phyloP scores from a whole-genome alignment of 2,888 invertebrate genomes.

The Nomada lathburiana region DNA sequence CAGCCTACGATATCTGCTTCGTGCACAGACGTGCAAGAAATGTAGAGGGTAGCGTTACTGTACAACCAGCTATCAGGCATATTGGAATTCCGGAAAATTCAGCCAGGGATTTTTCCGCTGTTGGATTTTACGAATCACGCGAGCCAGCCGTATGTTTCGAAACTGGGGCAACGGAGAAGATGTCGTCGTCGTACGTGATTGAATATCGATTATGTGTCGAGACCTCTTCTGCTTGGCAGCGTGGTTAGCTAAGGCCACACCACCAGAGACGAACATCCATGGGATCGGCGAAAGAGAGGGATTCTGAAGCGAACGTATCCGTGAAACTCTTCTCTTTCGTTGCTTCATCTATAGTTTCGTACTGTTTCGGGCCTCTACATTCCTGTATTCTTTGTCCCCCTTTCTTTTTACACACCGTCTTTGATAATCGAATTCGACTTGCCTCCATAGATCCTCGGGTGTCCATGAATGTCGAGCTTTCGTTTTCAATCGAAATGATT shows the following conservation, averaged over 20 bases:
- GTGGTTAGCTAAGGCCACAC: constrained; percentile 57
- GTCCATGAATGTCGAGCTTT: too few species aligned
- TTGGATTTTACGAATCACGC: constrained; percentile 35
- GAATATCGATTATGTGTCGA: constrained; percentile 78
- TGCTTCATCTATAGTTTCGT: too few species aligned
- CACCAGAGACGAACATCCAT: constrained; percentile 32
- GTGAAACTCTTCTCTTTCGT: constrained; percentile 26
- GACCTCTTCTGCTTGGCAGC: constrained; percentile 50
- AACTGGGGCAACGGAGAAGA: constrained; percentile 67
- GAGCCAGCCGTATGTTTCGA: constrained; percentile 54
- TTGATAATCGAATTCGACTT: background rate
- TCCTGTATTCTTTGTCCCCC: background rate
- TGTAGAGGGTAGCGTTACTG: constrained; percentile 42
- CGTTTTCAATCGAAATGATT: too few species aligned
- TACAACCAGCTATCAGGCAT: constrained; percentile 56
- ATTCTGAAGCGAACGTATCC: constrained; percentile 20
- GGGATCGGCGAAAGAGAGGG: constrained; percentile 38
- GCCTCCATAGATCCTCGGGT: background rate
- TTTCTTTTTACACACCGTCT: too few species aligned
- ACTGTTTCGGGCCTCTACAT: background rate
- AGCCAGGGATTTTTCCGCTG: constrained; percentile 28
- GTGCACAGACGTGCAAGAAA: constrained; percentile 42
- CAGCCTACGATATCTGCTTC: constrained; percentile 17
- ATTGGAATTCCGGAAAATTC: constrained; percentile 65
- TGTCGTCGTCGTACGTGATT: constrained; percentile 72